Evolutionary conservation across 2,113 vertebrate genomes (phyloP).

Genomic region (Prolemur simus): DNA sequence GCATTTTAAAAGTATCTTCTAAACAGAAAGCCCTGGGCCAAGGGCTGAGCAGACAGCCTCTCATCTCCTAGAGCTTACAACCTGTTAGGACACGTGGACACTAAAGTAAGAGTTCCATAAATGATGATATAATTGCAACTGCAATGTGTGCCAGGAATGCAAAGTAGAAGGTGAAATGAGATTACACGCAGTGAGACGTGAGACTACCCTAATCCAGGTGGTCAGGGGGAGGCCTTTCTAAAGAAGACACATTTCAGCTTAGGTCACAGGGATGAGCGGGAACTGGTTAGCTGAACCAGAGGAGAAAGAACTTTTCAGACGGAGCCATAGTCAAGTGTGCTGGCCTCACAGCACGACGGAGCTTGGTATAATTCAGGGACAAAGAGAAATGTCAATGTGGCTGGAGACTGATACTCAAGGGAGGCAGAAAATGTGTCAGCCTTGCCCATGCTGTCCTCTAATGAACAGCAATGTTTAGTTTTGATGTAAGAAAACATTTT

Average conservation of each 20-base stretch:
- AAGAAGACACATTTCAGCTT: neutral
- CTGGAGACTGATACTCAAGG: neutral
- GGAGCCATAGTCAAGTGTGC: rapidly evolving
- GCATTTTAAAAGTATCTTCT: neutral
- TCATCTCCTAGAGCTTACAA: neutral
- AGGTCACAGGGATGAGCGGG: neutral
- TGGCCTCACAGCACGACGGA: neutral
- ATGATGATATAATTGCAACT: neutral
- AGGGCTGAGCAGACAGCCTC: neutral
- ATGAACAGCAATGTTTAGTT: neutral
- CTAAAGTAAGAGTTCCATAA: neutral
- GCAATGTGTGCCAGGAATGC: neutral
- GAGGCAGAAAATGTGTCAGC: neutral
- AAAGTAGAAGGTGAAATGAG: neutral
- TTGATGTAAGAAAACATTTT: neutral
- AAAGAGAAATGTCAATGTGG: neutral
- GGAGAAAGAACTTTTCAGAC: neutral
- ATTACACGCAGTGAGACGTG: neutral
- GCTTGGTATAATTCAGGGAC: neutral
- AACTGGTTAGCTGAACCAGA: neutral
- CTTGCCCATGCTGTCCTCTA: neutral
- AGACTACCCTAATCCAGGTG: rapidly evolving
- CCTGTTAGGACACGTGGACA: rapidly evolving
- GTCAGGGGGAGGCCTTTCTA: neutral
- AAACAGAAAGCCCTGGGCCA: neutral